Conservation (phyloP, 2,113 vertebrate genomes). For the Hucho hucho region DNA sequence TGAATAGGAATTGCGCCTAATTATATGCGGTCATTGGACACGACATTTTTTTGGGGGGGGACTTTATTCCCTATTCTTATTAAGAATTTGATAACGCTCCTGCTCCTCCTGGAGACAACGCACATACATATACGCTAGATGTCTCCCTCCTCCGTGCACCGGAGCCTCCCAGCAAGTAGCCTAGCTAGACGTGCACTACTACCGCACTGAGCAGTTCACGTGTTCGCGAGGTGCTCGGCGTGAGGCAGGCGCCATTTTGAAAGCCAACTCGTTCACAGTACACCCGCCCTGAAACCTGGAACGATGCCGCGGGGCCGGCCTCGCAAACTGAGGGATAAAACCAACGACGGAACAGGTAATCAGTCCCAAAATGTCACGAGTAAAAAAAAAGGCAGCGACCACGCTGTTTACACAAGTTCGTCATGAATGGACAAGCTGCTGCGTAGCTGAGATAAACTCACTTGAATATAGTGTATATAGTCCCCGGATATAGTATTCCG, state of each 20-base stretch:
- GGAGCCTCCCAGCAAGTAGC: not conserved
- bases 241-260: constrained; percentile 77
- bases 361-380: constrained; percentile 67
- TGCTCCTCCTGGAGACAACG: not conserved
- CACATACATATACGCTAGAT: constrained; percentile 55
- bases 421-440: constrained; percentile 37
- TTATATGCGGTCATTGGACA: too few species aligned
- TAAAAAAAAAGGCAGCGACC: constrained; percentile 57
- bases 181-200: too few species aligned
- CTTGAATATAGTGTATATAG: constrained; percentile 83
- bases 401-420: constrained; percentile 49
- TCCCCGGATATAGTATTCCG: constrained; percentile 91
- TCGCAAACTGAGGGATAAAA: constrained; percentile 84
- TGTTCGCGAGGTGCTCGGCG: constrained; percentile 22
- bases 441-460: constrained; percentile 61
- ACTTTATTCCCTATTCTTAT: not conserved
- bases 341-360: constrained; percentile 87
- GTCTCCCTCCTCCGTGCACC: constrained; percentile 65
- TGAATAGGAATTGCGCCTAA: too few species aligned
- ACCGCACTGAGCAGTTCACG: constrained; percentile 17
- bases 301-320: constrained; percentile 97
- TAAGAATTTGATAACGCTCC: not conserved
- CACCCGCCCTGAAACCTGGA: constrained; percentile 79
- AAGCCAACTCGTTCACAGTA: constrained; percentile 77
- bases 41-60: too few species aligned